Evolutionary conservation across 2,888 invertebrate species (phyloP), one percentile per base, ranked within the genome.

Genomic region (Conistra vaccinii): DNA sequence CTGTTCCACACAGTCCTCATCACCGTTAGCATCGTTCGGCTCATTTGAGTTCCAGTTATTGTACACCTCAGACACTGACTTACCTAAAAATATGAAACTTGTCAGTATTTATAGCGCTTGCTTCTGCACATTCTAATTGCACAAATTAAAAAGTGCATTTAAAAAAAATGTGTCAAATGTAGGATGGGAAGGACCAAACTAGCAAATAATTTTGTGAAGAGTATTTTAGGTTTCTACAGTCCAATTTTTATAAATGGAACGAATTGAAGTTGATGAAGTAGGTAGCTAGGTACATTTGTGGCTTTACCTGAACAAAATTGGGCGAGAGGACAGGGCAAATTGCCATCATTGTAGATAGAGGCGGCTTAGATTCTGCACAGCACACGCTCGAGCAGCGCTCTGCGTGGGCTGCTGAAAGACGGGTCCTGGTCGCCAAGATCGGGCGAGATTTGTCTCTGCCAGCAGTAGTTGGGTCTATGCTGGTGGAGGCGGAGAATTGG

Each of bases 1-100:
- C 39, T 51, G 70, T 65, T 26, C 39, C 23, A 66, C 35, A 48
- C 66, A 70, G 48, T 69, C 2, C 48, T 66, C 69, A 4, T 35
- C 10, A 14, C 9, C n/a, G 4, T 32, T 35, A 14, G 23, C 9
- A 35, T 26, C 1, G 12, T 69, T 66, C 2, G 66, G 69, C 26
- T 69, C 26, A 35, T 9, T 0, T 26, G 14, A 1, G 0, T 3
- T 26, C 69, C 69, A 69, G 65, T 26, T 26, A 6, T 10, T 48
- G 26, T 69, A 65, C 35, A 69, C 69, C 2, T 69, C 23, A 10
- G 48, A 66, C 14, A 51, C 26, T 51, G 35, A 12, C 23, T 23
- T 35, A 26, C 66, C 69, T 70, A 51, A 6, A 70, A 20, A 60
- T 12, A 32, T 60, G 20, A 23, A 58, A 23, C 12, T 1, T 23